phyloP scores from a whole-genome alignment of 2,888 invertebrate species.

The Nemotelus nigrinus region DNA sequence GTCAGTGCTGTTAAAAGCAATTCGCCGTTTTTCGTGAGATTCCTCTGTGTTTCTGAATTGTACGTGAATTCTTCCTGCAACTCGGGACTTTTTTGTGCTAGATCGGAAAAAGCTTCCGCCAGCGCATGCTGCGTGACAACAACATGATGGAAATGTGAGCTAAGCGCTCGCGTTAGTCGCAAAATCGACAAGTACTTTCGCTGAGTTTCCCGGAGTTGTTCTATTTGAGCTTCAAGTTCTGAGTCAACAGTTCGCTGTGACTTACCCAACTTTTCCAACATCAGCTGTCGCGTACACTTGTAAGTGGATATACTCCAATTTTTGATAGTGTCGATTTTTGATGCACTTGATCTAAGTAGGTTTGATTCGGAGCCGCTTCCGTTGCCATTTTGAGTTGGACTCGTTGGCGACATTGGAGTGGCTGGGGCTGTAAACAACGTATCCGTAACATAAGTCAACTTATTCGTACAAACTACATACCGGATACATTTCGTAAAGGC shows the following conservation, averaged over 20 bases:
- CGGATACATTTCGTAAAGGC: slow-evolving; percentile 77
- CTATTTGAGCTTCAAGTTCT: slow-evolving; percentile 94
- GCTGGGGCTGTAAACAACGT: slow-evolving; percentile 60
- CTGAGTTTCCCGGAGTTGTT: slow-evolving; percentile 91
- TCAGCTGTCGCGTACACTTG: slow-evolving; percentile 96
- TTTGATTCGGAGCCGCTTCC: slow-evolving; percentile 65
- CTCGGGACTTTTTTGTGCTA: slow-evolving; percentile 96
- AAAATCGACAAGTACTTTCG: slow-evolving; percentile 89
- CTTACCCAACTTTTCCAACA: slow-evolving; percentile 96
- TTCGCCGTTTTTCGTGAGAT: slow-evolving; percentile 93
- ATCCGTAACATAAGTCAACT: not conserved
- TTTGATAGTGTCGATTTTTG: slow-evolving; percentile 90
- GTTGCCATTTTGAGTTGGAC: slow-evolving; percentile 69
- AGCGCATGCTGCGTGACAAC: slow-evolving; percentile 88
- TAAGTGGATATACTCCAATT: slow-evolving; percentile 99
- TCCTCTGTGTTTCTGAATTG: slow-evolving; percentile 95
- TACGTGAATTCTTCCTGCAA: slow-evolving; percentile 93
- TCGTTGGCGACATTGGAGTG: slow-evolving; percentile 66
- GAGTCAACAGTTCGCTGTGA: slow-evolving; percentile 89
- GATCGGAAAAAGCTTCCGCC: slow-evolving; percentile 92
- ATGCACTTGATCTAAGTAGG: slow-evolving; percentile 70
- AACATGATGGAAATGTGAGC: slow-evolving; percentile 88
- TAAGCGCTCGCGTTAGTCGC: slow-evolving; percentile 84
- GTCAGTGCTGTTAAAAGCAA: slow-evolving; percentile 90
- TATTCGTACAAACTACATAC: slow-evolving; percentile 57